Percentiles rank a stretch among this genome's conserved stretches.
phyloP scores from a whole-genome alignment of 2,797 vertebrate genomes.

The Gymnocypris eckloni region DNA sequence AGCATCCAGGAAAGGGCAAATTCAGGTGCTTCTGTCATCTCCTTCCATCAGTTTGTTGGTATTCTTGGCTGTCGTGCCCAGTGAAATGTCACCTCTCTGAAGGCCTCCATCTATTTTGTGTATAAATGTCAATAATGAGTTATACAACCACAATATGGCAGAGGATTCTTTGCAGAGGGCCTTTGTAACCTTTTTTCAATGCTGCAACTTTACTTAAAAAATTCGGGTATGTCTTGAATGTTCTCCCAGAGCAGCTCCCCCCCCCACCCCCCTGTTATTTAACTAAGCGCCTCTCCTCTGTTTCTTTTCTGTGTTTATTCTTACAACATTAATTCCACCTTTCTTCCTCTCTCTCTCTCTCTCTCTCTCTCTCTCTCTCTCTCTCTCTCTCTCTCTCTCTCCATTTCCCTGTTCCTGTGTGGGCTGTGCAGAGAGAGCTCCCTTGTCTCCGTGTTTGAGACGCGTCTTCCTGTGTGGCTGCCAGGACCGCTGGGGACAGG shows the following conservation, averaged over 20 bases:
- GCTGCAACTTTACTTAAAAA: constrained; percentile 43
- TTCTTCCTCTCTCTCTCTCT: constrained; percentile 24
- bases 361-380: constrained; percentile 24
- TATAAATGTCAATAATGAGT: constrained; percentile 79
- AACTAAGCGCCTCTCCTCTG: constrained; percentile 46
- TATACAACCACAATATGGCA: constrained; percentile 65
- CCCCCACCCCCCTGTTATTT: constrained; percentile 51
- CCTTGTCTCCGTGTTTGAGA: constrained; percentile 71
- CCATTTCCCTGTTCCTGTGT: constrained; percentile 31
- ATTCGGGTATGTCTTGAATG: constrained; percentile 41
- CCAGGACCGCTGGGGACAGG: constrained; percentile 64
- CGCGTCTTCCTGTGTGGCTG: constrained; percentile 69
- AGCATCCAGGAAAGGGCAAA: constrained; percentile 29
- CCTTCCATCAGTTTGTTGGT: constrained; percentile 76
- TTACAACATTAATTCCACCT: constrained; percentile 27
- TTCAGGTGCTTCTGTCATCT: constrained; percentile 46
- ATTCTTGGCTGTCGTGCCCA: constrained; percentile 66
- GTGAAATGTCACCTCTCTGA: constrained; percentile 82
- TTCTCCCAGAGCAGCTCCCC: constrained; percentile 32
- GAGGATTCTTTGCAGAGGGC: constrained; percentile 66
- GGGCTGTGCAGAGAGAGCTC: constrained; percentile 48
- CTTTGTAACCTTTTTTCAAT: constrained; percentile 54
- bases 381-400: constrained; percentile 7
- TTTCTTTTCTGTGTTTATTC: constrained; percentile 50
- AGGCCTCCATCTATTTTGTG: constrained; percentile 74